phyloP scores from a whole-genome alignment of 2,797 vertebrate species.

The Sparidentex hasta region DNA sequence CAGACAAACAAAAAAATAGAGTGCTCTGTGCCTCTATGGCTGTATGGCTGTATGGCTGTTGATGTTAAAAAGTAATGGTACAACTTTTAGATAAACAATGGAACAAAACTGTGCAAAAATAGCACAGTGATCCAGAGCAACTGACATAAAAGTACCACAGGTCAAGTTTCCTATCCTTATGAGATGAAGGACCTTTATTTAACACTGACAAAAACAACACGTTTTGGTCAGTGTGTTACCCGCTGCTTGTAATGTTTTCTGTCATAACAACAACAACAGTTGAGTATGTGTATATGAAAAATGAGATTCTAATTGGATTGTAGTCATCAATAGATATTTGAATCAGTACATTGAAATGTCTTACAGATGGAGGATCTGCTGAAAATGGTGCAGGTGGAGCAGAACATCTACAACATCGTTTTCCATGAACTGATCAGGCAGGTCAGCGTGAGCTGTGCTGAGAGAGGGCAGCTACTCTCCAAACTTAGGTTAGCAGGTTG shows the following conservation, averaged over 20 bases:
- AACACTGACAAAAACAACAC: background rate
- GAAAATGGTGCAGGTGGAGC: conserved; percentile 88
- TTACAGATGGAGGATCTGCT: conserved; percentile 89
- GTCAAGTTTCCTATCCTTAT: background rate
- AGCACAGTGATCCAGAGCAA: background rate
- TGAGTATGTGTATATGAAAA: background rate
- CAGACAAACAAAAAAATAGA: background rate
- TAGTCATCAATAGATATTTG: background rate
- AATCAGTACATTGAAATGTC: conserved; percentile 36
- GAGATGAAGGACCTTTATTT: background rate
- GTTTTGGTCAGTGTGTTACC: background rate
- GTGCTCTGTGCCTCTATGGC: background rate
- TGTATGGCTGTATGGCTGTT: background rate
- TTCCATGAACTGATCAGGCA: conserved; percentile 95
- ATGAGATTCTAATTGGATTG: background rate
- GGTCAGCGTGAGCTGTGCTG: conserved; percentile 90
- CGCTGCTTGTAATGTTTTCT: background rate
- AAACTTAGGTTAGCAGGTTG: conserved; percentile 88
- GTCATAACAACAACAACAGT: background rate
- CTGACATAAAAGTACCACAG: background rate
- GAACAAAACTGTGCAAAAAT: background rate
- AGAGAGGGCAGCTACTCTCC: conserved; percentile 92
- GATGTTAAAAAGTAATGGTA: background rate
- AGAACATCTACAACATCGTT: conserved; percentile 92
- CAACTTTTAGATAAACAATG: background rate